Conservation (phyloP, 2,113 vertebrate genomes). For the Phasianus colchicus region DNA sequence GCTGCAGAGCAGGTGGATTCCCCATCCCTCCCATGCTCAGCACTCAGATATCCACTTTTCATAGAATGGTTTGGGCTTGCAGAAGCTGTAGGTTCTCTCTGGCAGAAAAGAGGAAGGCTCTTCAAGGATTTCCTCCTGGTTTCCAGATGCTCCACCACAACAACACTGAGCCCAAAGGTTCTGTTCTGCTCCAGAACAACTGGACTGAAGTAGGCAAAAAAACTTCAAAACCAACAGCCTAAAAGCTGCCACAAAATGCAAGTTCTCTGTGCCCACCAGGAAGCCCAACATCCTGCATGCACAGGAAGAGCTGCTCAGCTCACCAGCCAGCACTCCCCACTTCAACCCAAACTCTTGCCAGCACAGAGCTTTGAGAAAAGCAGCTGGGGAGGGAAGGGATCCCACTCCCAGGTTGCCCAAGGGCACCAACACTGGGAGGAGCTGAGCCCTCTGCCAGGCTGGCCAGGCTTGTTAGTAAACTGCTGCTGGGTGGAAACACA, state of each 20-base stretch:
- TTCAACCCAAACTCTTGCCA: neutral
- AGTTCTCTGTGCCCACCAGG: neutral
- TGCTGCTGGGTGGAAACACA: neutral
- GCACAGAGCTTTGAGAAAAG: neutral
- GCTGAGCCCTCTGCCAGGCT: neutral
- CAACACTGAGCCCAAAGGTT: neutral
- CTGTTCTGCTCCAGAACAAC: neutral
- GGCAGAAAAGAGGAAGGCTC: neutral
- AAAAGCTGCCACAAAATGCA: neutral
- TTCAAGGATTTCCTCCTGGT: neutral
- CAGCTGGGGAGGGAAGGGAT: neutral
- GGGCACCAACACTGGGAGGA: neutral
- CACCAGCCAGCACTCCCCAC: neutral
- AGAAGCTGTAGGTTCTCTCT: neutral
- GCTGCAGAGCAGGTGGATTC: neutral
- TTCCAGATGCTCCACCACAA: neutral
- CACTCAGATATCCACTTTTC: neutral
- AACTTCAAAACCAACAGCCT: neutral
- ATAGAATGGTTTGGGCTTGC: too few species aligned
- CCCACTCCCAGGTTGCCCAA: neutral
- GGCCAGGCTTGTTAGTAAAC: neutral
- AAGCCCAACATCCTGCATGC: neutral
- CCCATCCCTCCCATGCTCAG: neutral
- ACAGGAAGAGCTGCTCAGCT: neutral
- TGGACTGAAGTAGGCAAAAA: neutral